Conservation (phyloP, 1,140 invertebrate species). For the Microplitis demolitor region DNA sequence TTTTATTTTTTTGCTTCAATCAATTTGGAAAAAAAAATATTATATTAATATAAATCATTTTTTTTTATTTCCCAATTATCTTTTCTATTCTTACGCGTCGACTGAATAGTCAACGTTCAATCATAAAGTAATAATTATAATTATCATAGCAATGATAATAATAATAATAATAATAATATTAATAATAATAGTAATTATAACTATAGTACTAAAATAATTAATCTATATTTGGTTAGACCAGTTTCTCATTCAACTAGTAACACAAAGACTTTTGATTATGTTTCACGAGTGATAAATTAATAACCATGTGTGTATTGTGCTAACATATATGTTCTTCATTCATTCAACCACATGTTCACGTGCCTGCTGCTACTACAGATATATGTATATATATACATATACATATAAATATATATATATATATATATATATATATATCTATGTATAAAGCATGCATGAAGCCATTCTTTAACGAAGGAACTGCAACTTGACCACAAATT, state of each 20-base stretch:
- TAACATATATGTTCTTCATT: not conserved
- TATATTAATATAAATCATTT: no score
- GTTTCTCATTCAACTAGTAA: not conserved
- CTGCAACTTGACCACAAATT: not conserved
- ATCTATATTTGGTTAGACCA: not conserved
- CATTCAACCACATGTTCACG: not conserved
- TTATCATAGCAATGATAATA: no score
- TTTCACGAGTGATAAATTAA: not conserved
- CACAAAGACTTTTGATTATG: not conserved
- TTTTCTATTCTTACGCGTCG: no score
- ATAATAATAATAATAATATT: no score
- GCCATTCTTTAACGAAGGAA: not conserved
- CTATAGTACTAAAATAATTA: not conserved
- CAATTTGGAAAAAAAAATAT: no score
- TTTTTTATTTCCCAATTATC: no score
- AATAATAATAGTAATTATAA: no score
- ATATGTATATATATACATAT: not conserved
- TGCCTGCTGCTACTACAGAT: conserved; percentile 3
- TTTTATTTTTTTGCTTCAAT: no score
- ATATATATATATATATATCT: no score
- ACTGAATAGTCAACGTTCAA: no score
- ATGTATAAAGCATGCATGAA: not conserved
- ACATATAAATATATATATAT: no score
- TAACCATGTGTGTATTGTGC: conserved; percentile 16
- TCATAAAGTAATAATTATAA: no score